Evolutionary conservation across 2,888 invertebrate genomes (phyloP).

Genomic region (Nomada fabriciana): DNA sequence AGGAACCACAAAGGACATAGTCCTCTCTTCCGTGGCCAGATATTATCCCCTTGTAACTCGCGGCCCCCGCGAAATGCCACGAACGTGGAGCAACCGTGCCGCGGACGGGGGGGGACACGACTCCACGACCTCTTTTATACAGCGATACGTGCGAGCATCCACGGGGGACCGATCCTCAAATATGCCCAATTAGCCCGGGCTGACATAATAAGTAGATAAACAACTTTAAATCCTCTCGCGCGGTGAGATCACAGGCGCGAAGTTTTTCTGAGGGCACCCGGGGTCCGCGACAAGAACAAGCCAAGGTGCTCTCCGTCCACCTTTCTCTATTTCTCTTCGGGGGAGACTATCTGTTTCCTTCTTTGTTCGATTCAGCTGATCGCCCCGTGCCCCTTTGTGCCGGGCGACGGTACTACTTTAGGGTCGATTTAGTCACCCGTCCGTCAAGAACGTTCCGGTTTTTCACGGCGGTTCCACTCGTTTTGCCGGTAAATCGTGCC

Average conservation of each 20-base stretch:
- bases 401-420: slow-evolving; percentile 79
- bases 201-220: slow-evolving; percentile 84
- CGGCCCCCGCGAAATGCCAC: slow-evolving; percentile 66
- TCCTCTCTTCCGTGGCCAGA: slow-evolving; percentile 53
- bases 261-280: slow-evolving; percentile 71
- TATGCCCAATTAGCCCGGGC: slow-evolving; percentile 82
- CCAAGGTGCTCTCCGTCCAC: slow-evolving; percentile 28
- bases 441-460: slow-evolving; percentile 74
- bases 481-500: slow-evolving; percentile 61
- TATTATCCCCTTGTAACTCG: slow-evolving; percentile 71
- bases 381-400: slow-evolving; percentile 53
- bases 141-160: slow-evolving; percentile 79
- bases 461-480: slow-evolving; percentile 63
- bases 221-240: slow-evolving; percentile 76
- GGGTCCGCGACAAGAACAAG: slow-evolving; percentile 61
- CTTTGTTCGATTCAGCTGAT: slow-evolving; percentile 44
- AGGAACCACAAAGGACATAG: neutral
- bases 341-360: slow-evolving; percentile 19
- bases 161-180: slow-evolving; percentile 72
- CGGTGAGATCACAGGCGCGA: slow-evolving; percentile 81
- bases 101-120: slow-evolving; percentile 24
- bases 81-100: slow-evolving; percentile 52
- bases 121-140: slow-evolving; percentile 50
- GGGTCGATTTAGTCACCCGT: slow-evolving; percentile 80
- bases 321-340: neutral